Percentiles rank a stretch among this genome's conserved stretches.
Conservation (phyloP, 2,113 vertebrate genomes). For the Thalassarche chlororhynchos region DNA sequence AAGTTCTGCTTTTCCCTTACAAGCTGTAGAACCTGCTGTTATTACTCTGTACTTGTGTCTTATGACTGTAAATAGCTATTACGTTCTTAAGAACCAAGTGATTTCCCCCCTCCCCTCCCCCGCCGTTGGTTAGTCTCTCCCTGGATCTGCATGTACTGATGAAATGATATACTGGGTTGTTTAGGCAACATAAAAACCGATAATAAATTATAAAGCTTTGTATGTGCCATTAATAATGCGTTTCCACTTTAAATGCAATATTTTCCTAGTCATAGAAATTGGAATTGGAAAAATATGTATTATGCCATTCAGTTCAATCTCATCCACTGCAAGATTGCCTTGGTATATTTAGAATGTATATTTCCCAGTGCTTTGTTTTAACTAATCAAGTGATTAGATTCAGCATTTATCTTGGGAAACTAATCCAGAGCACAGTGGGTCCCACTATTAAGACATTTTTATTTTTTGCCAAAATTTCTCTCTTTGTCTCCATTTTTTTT, state of each 20-base stretch:
- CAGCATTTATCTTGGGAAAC: neutral
- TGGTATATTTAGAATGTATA: neutral
- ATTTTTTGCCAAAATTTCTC: neutral
- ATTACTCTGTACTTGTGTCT: neutral
- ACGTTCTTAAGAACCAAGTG: neutral
- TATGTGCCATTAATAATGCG: neutral
- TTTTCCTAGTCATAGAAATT: neutral
- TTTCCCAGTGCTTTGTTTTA: neutral
- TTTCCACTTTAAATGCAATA: slow-evolving; percentile 9
- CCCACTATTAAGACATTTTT: neutral
- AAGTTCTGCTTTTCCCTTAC: neutral
- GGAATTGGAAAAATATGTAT: neutral
- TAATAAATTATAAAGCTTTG: neutral
- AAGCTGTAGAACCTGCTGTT: neutral
- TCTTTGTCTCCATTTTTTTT: accelerated
- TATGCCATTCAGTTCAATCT: neutral
- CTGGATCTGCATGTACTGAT: neutral
- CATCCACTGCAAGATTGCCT: neutral
- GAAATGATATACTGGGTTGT: neutral
- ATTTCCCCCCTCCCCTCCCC: neutral
- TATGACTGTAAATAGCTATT: neutral
- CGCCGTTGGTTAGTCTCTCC: neutral
- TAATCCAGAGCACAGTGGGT: neutral
- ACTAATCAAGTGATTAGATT: neutral
- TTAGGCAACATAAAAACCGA: neutral